Percentiles rank a stretch among this genome's conserved stretches.
Conservation (phyloP, 1,140 invertebrate genomes). For the Paraescarpia echinospica region DNA sequence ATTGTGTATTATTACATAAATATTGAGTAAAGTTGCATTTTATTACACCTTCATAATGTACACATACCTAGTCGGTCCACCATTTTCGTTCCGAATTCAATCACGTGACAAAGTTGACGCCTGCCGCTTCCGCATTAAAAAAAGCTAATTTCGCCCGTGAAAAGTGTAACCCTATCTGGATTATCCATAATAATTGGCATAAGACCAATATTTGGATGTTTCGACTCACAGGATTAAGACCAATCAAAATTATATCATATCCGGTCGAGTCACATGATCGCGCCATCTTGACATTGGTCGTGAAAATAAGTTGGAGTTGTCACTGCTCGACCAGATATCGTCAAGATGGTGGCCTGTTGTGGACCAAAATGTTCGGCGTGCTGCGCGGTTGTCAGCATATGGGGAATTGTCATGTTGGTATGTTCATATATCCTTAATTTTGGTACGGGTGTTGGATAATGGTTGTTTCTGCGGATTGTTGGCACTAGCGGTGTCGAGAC, state of each 20-base stretch:
- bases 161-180: background rate
- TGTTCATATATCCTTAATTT: background rate
- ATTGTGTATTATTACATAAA: background rate
- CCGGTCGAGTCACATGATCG: slow-evolving; percentile 14
- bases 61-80: background rate
- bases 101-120: slow-evolving; percentile 3
- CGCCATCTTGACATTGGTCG: slow-evolving; percentile 8
- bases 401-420: slow-evolving; percentile 27
- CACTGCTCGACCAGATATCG: background rate
- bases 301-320: background rate
- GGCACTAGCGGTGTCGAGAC: background rate
- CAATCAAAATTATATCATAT: background rate
- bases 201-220: background rate
- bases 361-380: slow-evolving; percentile 25
- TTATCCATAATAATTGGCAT: background rate
- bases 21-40: background rate
- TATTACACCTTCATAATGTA: background rate
- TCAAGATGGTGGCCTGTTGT: slow-evolving; percentile 14
- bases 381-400: slow-evolving; percentile 23
- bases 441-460: background rate
- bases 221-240: background rate
- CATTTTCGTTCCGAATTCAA: background rate
- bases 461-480: background rate
- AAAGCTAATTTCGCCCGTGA: background rate
- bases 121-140: background rate